These are phyloP conservation scores for Chamaetylas fuelleborni DNA, from an alignment of 2,113 vertebrate genomes.

Conservation along the genomic window DNA sequence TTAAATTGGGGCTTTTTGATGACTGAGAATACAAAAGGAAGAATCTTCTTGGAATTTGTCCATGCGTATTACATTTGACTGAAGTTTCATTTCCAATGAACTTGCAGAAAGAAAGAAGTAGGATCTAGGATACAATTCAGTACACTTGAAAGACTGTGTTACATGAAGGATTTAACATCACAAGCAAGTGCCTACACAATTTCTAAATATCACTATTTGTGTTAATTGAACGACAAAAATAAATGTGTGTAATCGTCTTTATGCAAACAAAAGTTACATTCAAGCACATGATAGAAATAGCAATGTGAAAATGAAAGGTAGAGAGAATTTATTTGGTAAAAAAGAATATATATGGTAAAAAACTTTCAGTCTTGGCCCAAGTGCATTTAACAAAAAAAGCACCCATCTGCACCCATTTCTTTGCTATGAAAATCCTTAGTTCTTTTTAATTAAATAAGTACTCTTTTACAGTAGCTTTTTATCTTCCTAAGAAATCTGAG, in stretches of 20 bases:
- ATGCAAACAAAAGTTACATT: background rate
- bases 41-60: background rate
- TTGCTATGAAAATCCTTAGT: background rate
- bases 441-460: constrained; percentile 55
- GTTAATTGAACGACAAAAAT: background rate
- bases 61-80: background rate
- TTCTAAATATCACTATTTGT: background rate
- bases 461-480: constrained; percentile 50
- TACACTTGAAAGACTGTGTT: background rate
- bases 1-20: background rate
- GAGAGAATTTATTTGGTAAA: background rate
- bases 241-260: background rate
- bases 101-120: background rate
- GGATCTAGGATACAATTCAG: background rate
- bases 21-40: background rate
- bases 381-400: background rate
- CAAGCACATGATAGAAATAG: background rate
- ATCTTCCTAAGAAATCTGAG: constrained; percentile 49
- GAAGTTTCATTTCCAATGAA: background rate
- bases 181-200: background rate
- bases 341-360: background rate
- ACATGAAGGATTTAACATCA: background rate
- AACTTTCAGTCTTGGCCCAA: background rate
- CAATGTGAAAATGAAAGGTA: background rate
- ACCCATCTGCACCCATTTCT: background rate